A percentile compares a stretch with the other conserved stretches of the same genome.
These are phyloP conservation scores for Eulemur rufifrons DNA, from an alignment of 2,113 vertebrate genomes.

Conservation along the genomic window DNA sequence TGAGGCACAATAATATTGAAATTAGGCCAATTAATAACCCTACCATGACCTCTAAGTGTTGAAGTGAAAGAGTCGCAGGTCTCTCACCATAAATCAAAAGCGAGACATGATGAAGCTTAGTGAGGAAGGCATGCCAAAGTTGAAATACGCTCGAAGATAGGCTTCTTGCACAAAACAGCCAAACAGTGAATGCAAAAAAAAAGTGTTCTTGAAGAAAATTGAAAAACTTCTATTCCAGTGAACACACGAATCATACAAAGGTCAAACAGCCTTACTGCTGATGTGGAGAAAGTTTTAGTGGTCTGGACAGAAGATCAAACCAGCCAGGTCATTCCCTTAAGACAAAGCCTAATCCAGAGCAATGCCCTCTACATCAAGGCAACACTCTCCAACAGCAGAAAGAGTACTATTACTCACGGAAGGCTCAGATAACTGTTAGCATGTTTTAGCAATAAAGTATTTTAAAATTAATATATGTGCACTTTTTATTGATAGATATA, in stretches of 20 bases:
- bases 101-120: background rate
- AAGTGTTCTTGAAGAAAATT: background rate
- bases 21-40: background rate
- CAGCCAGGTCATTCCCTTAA: background rate
- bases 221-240: background rate
- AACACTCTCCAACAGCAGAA: background rate
- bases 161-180: background rate
- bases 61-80: background rate
- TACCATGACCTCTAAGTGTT: background rate
- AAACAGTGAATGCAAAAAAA: background rate
- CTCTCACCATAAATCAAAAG: background rate
- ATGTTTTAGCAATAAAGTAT: background rate
- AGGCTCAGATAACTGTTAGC: background rate
- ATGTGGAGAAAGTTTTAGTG: background rate
- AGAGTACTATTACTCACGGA: background rate
- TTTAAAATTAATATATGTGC: background rate
- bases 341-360: background rate
- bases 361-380: background rate
- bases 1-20: background rate
- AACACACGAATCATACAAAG: background rate
- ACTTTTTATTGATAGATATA: background rate
- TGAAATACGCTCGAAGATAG: background rate
- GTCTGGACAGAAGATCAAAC: background rate
- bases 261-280: background rate
- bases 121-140: background rate